These are phyloP conservation scores for Sternotherus odoratus DNA, from an alignment of 2,797 vertebrate genomes.

Conservation along the genomic window DNA sequence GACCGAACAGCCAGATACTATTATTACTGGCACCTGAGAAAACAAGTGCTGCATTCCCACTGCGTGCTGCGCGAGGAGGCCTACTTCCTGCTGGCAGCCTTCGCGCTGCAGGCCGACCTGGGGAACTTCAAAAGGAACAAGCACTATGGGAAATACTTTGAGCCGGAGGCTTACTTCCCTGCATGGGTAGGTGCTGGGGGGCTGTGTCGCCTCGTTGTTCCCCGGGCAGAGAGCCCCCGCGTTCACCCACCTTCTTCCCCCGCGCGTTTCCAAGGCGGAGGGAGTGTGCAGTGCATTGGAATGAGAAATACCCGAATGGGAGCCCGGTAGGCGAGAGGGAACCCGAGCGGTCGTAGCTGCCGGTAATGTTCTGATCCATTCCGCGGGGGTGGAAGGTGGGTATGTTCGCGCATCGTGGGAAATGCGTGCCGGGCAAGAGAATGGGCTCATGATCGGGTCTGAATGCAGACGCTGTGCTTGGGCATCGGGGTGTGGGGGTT, in stretches of 20 bases:
- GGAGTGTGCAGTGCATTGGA: neutral
- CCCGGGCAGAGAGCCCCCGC: accelerated
- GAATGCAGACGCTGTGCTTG: neutral
- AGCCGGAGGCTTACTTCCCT: conserved; percentile 96
- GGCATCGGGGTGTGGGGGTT: neutral
- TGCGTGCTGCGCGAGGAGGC: conserved; percentile 94
- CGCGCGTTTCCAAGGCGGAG: no score
- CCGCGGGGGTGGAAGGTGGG: neutral
- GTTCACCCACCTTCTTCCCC: neutral
- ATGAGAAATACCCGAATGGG: neutral
- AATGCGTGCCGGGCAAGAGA: neutral
- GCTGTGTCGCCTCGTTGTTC: neutral
- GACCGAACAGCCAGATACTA: conserved; percentile 94
- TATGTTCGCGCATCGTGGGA: neutral
- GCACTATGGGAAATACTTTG: conserved; percentile 97
- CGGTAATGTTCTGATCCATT: no score
- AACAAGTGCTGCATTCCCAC: conserved; percentile 95
- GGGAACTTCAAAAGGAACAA: conserved; percentile 98
- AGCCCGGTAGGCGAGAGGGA: neutral
- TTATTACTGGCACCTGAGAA: conserved; percentile 98
- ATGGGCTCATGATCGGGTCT: no score
- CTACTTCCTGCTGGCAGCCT: conserved; percentile 97
- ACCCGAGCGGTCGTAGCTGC: neutral
- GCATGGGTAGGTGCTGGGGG: conserved; percentile 88
- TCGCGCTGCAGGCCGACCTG: conserved; percentile 96